Percentiles rank a stretch among this genome's conserved stretches.
Conservation (phyloP, 2,888 invertebrate genomes). For the Nomada flava region DNA sequence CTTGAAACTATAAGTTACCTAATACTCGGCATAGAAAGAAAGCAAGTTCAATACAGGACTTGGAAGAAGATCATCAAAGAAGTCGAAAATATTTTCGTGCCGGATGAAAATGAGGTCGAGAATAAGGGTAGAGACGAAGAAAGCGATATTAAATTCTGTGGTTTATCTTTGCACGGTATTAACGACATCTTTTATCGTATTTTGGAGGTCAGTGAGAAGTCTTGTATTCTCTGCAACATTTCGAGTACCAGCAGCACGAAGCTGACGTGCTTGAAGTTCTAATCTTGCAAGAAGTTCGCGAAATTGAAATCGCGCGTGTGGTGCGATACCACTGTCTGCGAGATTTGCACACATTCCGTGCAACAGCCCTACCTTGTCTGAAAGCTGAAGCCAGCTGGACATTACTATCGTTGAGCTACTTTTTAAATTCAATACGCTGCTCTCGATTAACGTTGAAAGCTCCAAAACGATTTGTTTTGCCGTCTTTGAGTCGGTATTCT, state of each 20-base stretch:
- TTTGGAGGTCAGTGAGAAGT: constrained; percentile 90
- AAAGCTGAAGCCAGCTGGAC: constrained; percentile 91
- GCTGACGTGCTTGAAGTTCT: constrained; percentile 88
- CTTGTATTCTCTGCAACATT: constrained; percentile 89
- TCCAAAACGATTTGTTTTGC: constrained; percentile 86
- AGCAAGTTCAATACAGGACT: background rate
- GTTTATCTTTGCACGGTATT: constrained; percentile 89
- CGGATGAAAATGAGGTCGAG: constrained; percentile 42
- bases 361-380: constrained; percentile 92
- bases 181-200: constrained; percentile 89
- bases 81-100: constrained; percentile 30
- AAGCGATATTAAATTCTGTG: constrained; percentile 35
- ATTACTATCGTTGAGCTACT: constrained; percentile 86
- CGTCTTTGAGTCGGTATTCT: constrained; percentile 65
- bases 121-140: constrained; percentile 50
- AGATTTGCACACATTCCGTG: constrained; percentile 93
- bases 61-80: constrained; percentile 15
- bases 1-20: background rate
- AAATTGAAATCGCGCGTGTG: constrained; percentile 95
- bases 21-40: constrained; percentile 5
- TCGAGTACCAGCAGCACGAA: constrained; percentile 89
- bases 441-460: constrained; percentile 88
- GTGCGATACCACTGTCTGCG: constrained; percentile 92
- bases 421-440: constrained; percentile 87
- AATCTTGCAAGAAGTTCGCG: constrained; percentile 90